phyloP scores from a whole-genome alignment of 2,113 vertebrate genomes.

The Azemiops feae region DNA sequence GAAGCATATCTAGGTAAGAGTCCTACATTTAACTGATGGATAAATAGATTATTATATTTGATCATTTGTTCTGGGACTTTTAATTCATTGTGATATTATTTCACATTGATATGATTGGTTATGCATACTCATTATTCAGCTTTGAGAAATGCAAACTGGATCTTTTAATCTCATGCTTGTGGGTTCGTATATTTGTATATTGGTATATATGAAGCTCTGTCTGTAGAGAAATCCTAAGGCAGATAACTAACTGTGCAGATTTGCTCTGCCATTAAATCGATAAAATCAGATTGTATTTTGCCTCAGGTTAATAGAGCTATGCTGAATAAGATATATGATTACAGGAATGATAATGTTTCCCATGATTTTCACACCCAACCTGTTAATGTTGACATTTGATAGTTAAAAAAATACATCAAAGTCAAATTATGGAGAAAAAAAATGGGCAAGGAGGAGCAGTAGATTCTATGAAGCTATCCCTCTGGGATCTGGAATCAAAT shows the following conservation, averaged over 20 bases:
- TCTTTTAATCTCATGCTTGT: not conserved
- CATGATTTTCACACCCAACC: slow-evolving; percentile 28
- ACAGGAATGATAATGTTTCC: not conserved
- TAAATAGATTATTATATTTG: not conserved
- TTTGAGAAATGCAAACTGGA: not conserved
- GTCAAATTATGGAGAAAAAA: slow-evolving; percentile 43
- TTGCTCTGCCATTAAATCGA: slow-evolving; percentile 47
- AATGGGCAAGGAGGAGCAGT: slow-evolving; percentile 12
- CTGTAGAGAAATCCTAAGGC: slow-evolving; percentile 22
- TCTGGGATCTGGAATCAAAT: slow-evolving; percentile 43
- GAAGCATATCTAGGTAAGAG: not conserved
- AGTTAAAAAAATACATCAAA: slow-evolving; percentile 57
- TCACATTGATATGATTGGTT: not conserved
- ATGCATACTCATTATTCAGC: not conserved
- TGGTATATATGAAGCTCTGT: not conserved
- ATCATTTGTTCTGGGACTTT: not conserved
- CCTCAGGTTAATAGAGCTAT: slow-evolving; percentile 37
- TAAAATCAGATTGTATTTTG: slow-evolving; percentile 50
- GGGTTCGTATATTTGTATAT: not conserved
- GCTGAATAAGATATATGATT: slow-evolving; percentile 28
- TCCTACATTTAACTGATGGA: not conserved
- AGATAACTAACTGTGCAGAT: slow-evolving; percentile 47
- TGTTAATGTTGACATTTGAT: slow-evolving; percentile 35
- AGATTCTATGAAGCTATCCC: slow-evolving; percentile 17
- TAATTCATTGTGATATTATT: not conserved